phyloP scores from a whole-genome alignment of 1,140 invertebrate species.

The Mactra quadrangularis region DNA sequence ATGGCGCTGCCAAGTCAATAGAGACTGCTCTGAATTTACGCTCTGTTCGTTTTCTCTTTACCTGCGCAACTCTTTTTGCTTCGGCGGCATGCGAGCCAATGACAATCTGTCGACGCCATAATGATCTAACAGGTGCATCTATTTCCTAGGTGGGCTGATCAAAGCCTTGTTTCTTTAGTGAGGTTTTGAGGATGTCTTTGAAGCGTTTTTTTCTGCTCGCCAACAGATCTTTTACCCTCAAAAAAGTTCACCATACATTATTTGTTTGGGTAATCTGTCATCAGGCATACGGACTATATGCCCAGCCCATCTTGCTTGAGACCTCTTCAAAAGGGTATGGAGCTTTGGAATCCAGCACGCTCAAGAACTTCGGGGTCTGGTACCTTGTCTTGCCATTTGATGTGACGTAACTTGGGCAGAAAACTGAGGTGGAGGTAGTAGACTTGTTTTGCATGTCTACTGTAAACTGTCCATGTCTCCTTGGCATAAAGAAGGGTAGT shows the following conservation, averaged over 20 bases:
- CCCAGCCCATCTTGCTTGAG: slow-evolving; percentile 52
- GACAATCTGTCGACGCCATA: background rate
- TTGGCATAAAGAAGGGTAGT: slow-evolving; percentile 19
- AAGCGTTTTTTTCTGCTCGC: background rate
- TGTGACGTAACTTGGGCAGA: slow-evolving; percentile 55
- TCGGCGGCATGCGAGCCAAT: background rate
- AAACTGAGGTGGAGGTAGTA: slow-evolving; percentile 49
- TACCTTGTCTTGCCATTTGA: slow-evolving; percentile 59
- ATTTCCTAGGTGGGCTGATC: background rate
- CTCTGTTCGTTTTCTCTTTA: no score
- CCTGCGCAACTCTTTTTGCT: no score
- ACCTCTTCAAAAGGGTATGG: slow-evolving; percentile 15
- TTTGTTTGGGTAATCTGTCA: slow-evolving; percentile 31
- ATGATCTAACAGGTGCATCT: background rate
- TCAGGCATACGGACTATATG: slow-evolving; percentile 44
- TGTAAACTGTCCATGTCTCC: slow-evolving; percentile 36
- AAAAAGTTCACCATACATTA: slow-evolving; percentile 19
- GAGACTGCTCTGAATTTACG: no score
- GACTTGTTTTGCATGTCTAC: slow-evolving; percentile 8
- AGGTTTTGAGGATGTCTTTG: slow-evolving; percentile 24
- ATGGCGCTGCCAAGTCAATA: no score
- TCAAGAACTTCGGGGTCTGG: slow-evolving; percentile 52
- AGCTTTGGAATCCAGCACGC: slow-evolving; percentile 20
- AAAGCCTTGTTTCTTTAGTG: background rate
- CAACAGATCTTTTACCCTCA: background rate